Evolutionary conservation across 2,888 invertebrate species (phyloP), one percentile per base, ranked within the genome.

Genomic region (Morinoia aosen): DNA sequence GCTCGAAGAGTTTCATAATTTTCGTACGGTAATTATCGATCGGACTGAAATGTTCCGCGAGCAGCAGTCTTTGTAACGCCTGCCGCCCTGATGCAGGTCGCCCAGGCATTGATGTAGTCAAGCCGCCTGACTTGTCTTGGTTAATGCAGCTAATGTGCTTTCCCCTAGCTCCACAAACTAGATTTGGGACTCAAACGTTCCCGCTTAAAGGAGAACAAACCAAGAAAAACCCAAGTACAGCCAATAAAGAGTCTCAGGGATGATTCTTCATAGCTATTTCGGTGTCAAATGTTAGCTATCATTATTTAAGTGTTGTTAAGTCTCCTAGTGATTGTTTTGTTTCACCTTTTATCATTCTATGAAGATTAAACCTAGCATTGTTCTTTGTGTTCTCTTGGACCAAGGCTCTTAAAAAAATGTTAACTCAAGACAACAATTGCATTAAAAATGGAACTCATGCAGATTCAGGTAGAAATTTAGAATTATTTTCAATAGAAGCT

Each of bases 111-210:
- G 64, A 64, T 64, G 64, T 5, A 33, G 16, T 12, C 91, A 25
- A 19, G 48, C 25, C 5, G n/a, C 5, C 48, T 48, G 91, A 57
- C 16, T 91, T 91, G 48, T 56, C 48, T 57, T 56, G 91, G 12
- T 25, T 57, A 39, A 57, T 56, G 91, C 56, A 57, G n/a, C 57
- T 57, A 57, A 57, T 57, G 57, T 39, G 39, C 56, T 57, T 16
- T 19, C 33, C 56, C 56, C 91, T 57, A 16, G 91, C 56, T n/a
- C 19, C 56, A n/a, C 91, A 91, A 91, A 91, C 56, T 76, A 25
- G 25, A 76, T 76, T 76, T 76, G 76, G 76, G 76, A 33, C 76
- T 76, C 76, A 76, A 76, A 76, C 76, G 76, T 76, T 76, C 76
- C 25, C 76, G 33, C 25, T 76, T 76, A 76, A 76, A 76, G 76